Conservation (phyloP, 2,888 invertebrate genomes). For the Macrophya alboannulata region DNA sequence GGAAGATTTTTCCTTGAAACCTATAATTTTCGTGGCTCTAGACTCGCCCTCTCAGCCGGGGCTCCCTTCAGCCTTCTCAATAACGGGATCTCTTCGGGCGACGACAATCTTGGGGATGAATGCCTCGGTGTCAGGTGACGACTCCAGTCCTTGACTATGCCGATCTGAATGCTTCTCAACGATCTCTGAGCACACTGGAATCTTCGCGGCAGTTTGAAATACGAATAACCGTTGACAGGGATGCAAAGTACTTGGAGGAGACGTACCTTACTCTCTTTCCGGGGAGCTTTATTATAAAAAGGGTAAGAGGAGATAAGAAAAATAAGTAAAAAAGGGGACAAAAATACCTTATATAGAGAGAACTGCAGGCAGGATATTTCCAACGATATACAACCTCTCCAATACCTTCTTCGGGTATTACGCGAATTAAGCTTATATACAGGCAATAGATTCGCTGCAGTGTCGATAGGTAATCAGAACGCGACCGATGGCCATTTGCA, state of each 20-base stretch:
- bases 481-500: conserved; percentile 42
- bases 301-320: neutral
- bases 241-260: conserved; percentile 27
- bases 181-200: conserved; percentile 24
- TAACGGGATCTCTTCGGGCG: conserved; percentile 47
- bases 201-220: conserved; percentile 36
- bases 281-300: conserved; percentile 25
- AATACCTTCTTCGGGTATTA: neutral
- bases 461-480: conserved; percentile 39
- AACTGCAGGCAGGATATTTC: neutral
- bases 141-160: conserved; percentile 50
- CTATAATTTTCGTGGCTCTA: conserved; percentile 26
- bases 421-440: no score
- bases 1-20: conserved; percentile 5
- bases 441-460: neutral
- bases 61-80: conserved; percentile 34
- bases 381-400: neutral
- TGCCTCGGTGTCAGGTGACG: conserved; percentile 53
- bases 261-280: neutral
- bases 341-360: neutral
- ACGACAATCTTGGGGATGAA: conserved; percentile 53
- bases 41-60: conserved; percentile 1
- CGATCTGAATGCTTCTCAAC: conserved; percentile 50
- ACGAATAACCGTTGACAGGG: conserved; percentile 51
- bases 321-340: neutral